These are phyloP conservation scores for Heloderma charlesbogerti DNA, from an alignment of 2,113 vertebrate species.

Conservation along the genomic window DNA sequence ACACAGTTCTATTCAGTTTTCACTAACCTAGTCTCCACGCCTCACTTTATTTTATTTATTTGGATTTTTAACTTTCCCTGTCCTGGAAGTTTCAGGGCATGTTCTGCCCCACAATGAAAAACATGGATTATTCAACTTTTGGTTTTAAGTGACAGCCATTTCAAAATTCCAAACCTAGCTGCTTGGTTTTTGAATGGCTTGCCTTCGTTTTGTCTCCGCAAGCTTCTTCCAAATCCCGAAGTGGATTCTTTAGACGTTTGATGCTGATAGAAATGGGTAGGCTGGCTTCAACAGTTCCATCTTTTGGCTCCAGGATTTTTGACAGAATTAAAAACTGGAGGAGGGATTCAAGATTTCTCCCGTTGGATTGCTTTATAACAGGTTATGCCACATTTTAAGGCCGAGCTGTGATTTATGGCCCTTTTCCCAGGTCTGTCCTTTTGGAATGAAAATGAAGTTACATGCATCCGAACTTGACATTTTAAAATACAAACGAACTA, in stretches of 20 bases:
- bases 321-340: background rate
- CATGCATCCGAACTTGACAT: conserved; percentile 55
- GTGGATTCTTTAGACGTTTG: background rate
- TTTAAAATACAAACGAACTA: conserved; percentile 57
- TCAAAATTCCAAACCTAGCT: background rate
- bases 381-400: background rate
- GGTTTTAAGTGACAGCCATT: background rate
- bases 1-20: background rate
- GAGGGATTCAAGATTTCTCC: conserved; percentile 13
- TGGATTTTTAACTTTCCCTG: background rate
- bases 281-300: background rate
- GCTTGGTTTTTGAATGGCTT: background rate
- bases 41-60: conserved; percentile 3
- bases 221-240: background rate
- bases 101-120: conserved; percentile 1
- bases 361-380: conserved; percentile 10
- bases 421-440: conserved; percentile 50
- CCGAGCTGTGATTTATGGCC: conserved; percentile 45
- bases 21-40: background rate
- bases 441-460: conserved; percentile 24
- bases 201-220: background rate
- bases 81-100: background rate
- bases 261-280: background rate
- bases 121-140: background rate
- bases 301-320: background rate